Percentiles rank a stretch among this genome's conserved stretches.
These are phyloP conservation scores for Platichthys stellatus DNA, from an alignment of 2,113 vertebrate species.

Conservation along the genomic window DNA sequence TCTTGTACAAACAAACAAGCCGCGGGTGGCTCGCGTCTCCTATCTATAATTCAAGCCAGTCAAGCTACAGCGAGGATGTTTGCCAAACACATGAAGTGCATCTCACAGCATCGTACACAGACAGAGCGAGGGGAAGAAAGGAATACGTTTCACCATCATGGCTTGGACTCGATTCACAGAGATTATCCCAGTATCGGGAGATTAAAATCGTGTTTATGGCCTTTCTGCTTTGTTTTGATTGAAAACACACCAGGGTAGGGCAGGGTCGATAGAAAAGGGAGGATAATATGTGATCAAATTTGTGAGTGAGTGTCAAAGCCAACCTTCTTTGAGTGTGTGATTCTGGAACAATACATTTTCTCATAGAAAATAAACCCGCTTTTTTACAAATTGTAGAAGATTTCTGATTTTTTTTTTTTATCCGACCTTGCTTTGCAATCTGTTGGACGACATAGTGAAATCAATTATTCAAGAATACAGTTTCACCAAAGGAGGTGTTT, in stretches of 20 bases:
- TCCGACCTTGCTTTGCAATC: not conserved
- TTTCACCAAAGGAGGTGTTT: not conserved
- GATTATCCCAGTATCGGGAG: slow-evolving; percentile 23
- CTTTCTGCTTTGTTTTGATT: slow-evolving; percentile 38
- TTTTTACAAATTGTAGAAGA: not conserved
- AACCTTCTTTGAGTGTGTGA: not conserved
- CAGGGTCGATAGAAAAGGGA: not conserved
- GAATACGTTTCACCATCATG: slow-evolving; percentile 33
- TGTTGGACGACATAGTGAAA: not conserved
- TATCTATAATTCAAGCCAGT: slow-evolving; percentile 75
- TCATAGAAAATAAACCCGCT: not conserved
- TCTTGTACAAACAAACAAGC: slow-evolving; percentile 72
- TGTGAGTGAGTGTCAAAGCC: slow-evolving; percentile 1
- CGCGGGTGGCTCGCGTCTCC: slow-evolving; percentile 67
- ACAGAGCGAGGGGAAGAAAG: slow-evolving; percentile 1
- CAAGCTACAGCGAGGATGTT: slow-evolving; percentile 64
- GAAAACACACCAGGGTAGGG: slow-evolving; percentile 15
- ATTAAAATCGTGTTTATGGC: slow-evolving; percentile 29
- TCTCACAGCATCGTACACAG: slow-evolving; percentile 25
- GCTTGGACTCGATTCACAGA: slow-evolving; percentile 37
- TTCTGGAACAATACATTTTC: not conserved
- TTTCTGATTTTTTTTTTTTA: not conserved
- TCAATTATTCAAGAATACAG: not conserved
- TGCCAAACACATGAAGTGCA: slow-evolving; percentile 59
- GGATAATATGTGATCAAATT: slow-evolving; percentile 20